These are phyloP conservation scores for Tetrao urogallus DNA, from an alignment of 2,113 vertebrate species.

Conservation along the genomic window DNA sequence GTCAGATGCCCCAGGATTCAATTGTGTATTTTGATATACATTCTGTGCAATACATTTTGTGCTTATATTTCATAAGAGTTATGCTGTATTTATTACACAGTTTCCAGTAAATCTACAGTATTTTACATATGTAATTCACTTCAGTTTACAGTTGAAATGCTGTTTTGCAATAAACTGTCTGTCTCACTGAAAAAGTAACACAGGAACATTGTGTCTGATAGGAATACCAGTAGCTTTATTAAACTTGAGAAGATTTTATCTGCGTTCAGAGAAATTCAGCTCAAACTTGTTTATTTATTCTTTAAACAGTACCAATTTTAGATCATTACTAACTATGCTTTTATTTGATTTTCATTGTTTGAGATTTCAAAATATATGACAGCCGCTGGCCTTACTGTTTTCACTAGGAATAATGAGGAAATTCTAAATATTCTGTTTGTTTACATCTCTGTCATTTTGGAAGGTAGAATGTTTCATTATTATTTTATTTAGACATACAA, in stretches of 20 bases:
- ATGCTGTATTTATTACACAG: background rate
- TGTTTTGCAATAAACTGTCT: conserved; percentile 1
- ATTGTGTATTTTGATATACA: background rate
- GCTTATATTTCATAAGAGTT: background rate
- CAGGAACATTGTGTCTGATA: background rate
- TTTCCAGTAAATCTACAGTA: background rate
- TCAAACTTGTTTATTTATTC: background rate
- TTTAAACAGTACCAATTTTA: background rate
- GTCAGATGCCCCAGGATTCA: background rate
- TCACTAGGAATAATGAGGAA: background rate
- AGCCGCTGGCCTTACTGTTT: background rate
- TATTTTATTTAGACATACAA: background rate
- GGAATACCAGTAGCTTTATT: background rate
- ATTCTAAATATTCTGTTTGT: background rate
- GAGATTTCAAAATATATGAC: background rate
- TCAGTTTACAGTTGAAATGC: background rate
- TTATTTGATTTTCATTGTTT: conserved; percentile 16
- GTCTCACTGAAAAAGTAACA: background rate
- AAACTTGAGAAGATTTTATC: background rate
- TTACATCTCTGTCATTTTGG: background rate
- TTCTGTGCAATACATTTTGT: background rate
- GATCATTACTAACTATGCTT: background rate
- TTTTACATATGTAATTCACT: conserved; percentile 1
- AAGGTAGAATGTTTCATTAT: background rate
- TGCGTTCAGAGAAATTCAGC: background rate